Conservation (phyloP, 2,113 vertebrate genomes). For the Puffinus mauretanicus region DNA sequence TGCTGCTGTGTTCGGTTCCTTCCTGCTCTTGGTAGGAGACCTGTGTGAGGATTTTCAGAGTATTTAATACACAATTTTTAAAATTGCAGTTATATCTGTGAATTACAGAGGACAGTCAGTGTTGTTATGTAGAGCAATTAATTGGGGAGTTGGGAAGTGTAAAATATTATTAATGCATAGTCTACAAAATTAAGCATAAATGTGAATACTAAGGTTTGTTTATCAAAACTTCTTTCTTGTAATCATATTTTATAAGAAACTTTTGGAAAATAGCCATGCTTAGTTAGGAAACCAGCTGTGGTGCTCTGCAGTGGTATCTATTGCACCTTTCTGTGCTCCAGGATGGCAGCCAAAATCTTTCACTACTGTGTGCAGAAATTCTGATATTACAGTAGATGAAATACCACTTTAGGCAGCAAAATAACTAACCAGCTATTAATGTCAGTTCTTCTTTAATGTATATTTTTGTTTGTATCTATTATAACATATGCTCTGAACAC, state of each 20-base stretch:
- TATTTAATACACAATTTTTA: background rate
- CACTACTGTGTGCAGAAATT: background rate
- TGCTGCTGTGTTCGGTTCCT: background rate
- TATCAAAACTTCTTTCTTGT: background rate
- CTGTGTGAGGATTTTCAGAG: background rate
- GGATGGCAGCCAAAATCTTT: background rate
- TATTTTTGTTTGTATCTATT: background rate
- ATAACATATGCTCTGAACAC: background rate
- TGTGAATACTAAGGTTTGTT: background rate
- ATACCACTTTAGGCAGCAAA: background rate
- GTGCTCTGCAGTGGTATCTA: background rate
- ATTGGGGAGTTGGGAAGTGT: background rate
- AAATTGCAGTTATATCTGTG: fast-evolving
- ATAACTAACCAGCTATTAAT: background rate
- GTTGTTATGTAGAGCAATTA: background rate
- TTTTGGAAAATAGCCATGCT: background rate
- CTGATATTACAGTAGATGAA: background rate
- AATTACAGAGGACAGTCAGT: background rate
- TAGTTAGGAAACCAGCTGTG: background rate
- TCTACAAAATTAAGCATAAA: background rate
- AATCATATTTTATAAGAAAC: background rate
- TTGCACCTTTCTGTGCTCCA: background rate
- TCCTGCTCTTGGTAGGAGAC: background rate
- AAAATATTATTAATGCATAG: background rate
- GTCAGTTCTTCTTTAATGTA: background rate